Evolutionary conservation across 2,888 invertebrate genomes (phyloP).

Genomic region (Nipponacmea schrenckii): DNA sequence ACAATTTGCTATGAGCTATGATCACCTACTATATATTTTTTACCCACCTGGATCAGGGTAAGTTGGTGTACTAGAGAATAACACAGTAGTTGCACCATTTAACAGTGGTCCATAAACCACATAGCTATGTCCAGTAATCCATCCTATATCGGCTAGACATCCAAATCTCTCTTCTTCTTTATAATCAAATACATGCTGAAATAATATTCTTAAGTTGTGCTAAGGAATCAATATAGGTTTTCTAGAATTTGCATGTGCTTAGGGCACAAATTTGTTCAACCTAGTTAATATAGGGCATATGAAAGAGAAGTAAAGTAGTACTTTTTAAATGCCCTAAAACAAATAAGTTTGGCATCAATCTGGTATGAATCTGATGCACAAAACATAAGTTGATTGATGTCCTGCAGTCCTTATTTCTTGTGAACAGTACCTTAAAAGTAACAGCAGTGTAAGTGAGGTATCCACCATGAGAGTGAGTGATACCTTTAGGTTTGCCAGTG

Average conservation of each 20-base stretch:
- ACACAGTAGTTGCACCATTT: conserved; percentile 70
- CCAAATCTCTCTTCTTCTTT: conserved; percentile 68
- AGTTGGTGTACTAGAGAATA: conserved; percentile 71
- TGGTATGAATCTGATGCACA: too few species aligned
- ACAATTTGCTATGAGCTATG: too few species aligned
- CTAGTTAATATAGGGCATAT: background rate
- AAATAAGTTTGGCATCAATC: too few species aligned
- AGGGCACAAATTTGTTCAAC: too few species aligned
- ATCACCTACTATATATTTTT: too few species aligned
- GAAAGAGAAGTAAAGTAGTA: too few species aligned
- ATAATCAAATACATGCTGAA: conserved; percentile 70
- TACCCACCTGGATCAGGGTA: conserved; percentile 70
- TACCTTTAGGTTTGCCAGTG: conserved; percentile 71
- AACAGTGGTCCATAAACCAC: conserved; percentile 71
- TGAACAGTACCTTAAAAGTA: conserved; percentile 65
- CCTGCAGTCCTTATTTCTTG: too few species aligned
- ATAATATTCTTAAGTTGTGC: too few species aligned
- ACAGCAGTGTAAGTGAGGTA: conserved; percentile 69
- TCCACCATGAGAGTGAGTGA: conserved; percentile 69
- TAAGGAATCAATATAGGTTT: too few species aligned
- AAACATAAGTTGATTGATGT: too few species aligned
- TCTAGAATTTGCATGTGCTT: too few species aligned
- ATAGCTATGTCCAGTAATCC: conserved; percentile 70
- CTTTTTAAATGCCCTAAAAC: too few species aligned
- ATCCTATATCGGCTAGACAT: conserved; percentile 72